Evolutionary conservation across 2,888 invertebrate species (phyloP).

Genomic region (Biston stratarius): DNA sequence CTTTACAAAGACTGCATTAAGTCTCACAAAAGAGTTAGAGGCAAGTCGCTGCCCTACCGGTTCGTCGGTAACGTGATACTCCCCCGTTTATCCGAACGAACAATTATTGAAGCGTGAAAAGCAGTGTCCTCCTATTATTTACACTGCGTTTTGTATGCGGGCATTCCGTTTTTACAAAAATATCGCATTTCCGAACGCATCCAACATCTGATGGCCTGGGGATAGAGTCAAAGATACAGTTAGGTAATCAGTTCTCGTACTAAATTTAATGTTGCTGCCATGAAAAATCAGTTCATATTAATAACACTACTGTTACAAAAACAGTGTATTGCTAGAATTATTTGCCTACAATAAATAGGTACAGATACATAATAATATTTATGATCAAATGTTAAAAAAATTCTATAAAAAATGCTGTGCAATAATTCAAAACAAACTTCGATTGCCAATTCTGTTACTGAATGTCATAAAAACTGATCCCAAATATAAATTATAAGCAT

Average conservation of each 20-base stretch:
- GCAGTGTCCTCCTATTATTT: slow-evolving; percentile 85
- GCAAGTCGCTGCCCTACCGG: slow-evolving; percentile 67
- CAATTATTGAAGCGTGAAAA: slow-evolving; percentile 87
- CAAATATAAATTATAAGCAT: slow-evolving; percentile 28
- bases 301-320: neutral
- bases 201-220: slow-evolving; percentile 11
- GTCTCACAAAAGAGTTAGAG: slow-evolving; percentile 71
- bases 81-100: slow-evolving; percentile 84
- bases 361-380: neutral
- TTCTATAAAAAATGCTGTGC: too few species aligned
- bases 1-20: slow-evolving; percentile 41
- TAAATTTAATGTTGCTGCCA: neutral
- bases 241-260: neutral
- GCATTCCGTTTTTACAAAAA: slow-evolving; percentile 79
- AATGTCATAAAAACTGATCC: neutral
- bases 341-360: too few species aligned
- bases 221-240: slow-evolving; percentile 1
- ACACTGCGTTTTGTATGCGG: slow-evolving; percentile 84
- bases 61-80: slow-evolving; percentile 78
- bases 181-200: slow-evolving; percentile 77
- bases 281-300: neutral
- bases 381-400: too few species aligned
- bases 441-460: neutral
- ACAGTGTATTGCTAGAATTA: too few species aligned
- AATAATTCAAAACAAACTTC: neutral